These are phyloP conservation scores for Drosophila fuyamai DNA, from an alignment of 1,140 invertebrate genomes.

Conservation along the genomic window DNA sequence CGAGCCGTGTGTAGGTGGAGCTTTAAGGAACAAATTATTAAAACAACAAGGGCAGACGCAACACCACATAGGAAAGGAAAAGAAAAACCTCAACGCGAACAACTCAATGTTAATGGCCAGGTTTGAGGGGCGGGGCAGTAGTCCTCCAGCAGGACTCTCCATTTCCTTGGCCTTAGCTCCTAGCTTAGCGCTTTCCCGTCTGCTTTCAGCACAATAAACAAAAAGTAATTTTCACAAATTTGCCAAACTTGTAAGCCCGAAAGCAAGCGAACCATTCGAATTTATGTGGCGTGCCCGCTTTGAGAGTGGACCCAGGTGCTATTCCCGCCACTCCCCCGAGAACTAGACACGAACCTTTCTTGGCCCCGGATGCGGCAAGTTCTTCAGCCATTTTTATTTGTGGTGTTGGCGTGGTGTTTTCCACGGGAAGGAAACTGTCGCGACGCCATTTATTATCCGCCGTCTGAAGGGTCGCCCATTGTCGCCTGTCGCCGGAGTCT, in stretches of 20 bases:
- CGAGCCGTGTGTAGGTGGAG: conserved; percentile 67
- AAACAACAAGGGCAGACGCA: conserved; percentile 48
- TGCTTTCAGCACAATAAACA: conserved; percentile 81
- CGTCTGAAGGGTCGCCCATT: conserved; percentile 75
- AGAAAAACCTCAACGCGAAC: conserved; percentile 51
- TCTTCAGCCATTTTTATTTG: conserved; percentile 16
- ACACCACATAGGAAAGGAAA: conserved; percentile 1
- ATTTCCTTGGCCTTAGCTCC: conserved; percentile 71
- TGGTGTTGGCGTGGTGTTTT: conserved; percentile 12
- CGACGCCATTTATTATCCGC: conserved; percentile 83
- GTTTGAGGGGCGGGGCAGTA: conserved; percentile 10
- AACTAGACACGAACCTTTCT: conserved; percentile 59
- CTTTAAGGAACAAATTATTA: conserved; percentile 74
- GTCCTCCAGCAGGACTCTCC: conserved; percentile 39
- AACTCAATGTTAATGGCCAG: conserved; percentile 76
- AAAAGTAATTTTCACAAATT: conserved; percentile 85
- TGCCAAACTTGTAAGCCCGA: conserved; percentile 81
- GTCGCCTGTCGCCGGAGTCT: conserved; percentile 49
- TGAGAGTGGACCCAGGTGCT: conserved; percentile 82
- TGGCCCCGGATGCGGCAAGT: conserved; percentile 67
- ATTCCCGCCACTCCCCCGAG: conserved; percentile 11
- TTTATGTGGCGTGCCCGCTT: conserved; percentile 73
- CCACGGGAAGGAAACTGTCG: conserved; percentile 80
- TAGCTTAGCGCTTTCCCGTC: conserved; percentile 58
- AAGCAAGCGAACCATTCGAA: conserved; percentile 70